Conservation (phyloP, 2,113 vertebrate species). For the Tamias sibiricus region DNA sequence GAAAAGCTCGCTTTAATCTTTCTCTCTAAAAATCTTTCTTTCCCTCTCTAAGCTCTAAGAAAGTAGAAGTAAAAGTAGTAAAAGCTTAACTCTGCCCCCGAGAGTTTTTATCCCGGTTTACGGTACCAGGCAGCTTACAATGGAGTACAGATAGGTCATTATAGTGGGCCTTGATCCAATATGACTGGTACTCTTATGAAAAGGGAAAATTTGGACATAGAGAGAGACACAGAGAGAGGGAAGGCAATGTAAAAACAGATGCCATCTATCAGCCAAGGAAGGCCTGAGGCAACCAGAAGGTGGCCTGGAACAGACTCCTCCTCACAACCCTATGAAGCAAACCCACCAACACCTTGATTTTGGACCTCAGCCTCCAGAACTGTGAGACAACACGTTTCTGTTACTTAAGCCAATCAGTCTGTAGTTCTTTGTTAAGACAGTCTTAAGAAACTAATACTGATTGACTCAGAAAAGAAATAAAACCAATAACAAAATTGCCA, state of each 20-base stretch:
- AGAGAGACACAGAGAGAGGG: background rate
- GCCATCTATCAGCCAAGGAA: background rate
- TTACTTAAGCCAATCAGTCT: background rate
- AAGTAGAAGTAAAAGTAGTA: too few species aligned
- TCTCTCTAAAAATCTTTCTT: too few species aligned
- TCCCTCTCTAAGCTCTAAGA: too few species aligned
- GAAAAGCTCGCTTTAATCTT: too few species aligned
- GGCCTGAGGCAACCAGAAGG: background rate
- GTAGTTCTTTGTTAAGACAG: background rate
- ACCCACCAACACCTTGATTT: background rate
- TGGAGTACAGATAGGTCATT: background rate
- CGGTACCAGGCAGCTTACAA: too few species aligned
- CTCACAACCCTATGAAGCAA: background rate
- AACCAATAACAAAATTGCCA: background rate
- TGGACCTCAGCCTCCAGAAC: background rate
- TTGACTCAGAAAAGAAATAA: background rate
- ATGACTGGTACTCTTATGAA: background rate
- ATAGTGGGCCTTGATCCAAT: background rate
- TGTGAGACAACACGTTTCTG: background rate
- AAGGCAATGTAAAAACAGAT: background rate
- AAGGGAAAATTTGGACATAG: background rate
- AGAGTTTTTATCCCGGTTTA: too few species aligned
- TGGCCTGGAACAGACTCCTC: background rate
- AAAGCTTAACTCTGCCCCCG: too few species aligned
- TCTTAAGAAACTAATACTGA: background rate